Evolutionary conservation across 2,888 invertebrate genomes (phyloP).

Genomic region (Strigamia transsilvanica): DNA sequence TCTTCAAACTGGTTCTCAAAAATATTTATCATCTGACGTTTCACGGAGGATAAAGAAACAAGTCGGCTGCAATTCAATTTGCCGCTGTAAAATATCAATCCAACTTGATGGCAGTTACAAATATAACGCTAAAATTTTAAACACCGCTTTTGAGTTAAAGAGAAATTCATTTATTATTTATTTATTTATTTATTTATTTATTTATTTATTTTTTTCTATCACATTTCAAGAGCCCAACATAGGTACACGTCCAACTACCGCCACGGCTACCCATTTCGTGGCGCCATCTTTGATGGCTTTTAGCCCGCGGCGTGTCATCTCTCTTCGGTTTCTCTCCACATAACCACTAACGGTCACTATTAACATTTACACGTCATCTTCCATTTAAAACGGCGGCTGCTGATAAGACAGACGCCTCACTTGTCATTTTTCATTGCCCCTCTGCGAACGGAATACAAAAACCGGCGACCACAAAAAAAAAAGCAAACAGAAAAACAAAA

Average conservation of each 20-base stretch:
- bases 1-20: not conserved
- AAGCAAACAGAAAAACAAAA: not conserved
- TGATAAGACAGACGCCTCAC: conserved; percentile 30
- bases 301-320: not conserved
- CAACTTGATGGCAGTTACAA: conserved; percentile 14
- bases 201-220: not conserved
- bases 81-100: conserved; percentile 27
- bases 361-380: conserved; percentile 43
- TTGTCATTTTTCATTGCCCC: conserved; percentile 25
- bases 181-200: not conserved
- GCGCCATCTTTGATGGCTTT: not conserved
- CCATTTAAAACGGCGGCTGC: conserved; percentile 35
- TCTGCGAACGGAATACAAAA: not conserved
- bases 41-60: not conserved
- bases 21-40: not conserved
- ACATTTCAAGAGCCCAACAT: conserved; percentile 4
- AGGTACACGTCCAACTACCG: not conserved
- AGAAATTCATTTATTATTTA: conserved; percentile 10
- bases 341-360: conserved; percentile 35
- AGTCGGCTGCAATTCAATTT: conserved; percentile 13
- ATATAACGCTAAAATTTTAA: not conserved
- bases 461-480: not conserved
- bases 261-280: not conserved
- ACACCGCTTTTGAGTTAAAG: conserved; percentile 17
- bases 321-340: conserved; percentile 23